phyloP scores from a whole-genome alignment of 2,888 invertebrate species.

The Heteropelma amictum region DNA sequence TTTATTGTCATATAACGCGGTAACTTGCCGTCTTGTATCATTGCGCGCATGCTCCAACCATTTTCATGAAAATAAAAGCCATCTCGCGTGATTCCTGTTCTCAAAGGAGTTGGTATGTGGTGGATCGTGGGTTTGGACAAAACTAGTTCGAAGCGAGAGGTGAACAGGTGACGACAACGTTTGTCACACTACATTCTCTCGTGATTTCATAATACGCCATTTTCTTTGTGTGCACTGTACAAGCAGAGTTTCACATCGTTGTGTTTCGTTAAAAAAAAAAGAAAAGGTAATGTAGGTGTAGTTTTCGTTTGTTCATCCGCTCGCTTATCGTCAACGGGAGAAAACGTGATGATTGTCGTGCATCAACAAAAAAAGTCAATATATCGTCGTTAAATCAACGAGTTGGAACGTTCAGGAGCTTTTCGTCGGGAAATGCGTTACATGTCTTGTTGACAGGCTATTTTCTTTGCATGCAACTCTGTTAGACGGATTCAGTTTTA shows the following conservation, averaged over 20 bases:
- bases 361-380: not conserved
- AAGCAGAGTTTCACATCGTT: slow-evolving; percentile 60
- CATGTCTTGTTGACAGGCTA: slow-evolving; percentile 67
- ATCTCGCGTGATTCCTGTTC: not conserved
- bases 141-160: slow-evolving; percentile 45
- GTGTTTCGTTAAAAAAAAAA: slow-evolving; percentile 56
- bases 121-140: slow-evolving; percentile 13
- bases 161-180: slow-evolving; percentile 69
- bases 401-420: no score
- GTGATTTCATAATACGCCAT: slow-evolving; percentile 70
- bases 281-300: slow-evolving; percentile 58
- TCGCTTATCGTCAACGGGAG: not conserved
- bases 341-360: not conserved
- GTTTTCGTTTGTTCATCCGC: slow-evolving; percentile 13
- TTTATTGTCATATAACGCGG: no score
- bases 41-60: no score
- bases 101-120: not conserved
- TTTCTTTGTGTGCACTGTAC: slow-evolving; percentile 69
- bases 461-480: slow-evolving; percentile 45
- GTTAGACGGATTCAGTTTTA: slow-evolving; percentile 56
- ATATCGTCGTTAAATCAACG: no score
- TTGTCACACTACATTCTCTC: slow-evolving; percentile 60
- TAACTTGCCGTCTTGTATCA: no score
- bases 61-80: no score
- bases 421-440: no score